Percentiles rank a stretch among this genome's conserved stretches.
Evolutionary conservation across 1,140 invertebrate genomes (phyloP).

Genomic region (Metaphire vulgaris): DNA sequence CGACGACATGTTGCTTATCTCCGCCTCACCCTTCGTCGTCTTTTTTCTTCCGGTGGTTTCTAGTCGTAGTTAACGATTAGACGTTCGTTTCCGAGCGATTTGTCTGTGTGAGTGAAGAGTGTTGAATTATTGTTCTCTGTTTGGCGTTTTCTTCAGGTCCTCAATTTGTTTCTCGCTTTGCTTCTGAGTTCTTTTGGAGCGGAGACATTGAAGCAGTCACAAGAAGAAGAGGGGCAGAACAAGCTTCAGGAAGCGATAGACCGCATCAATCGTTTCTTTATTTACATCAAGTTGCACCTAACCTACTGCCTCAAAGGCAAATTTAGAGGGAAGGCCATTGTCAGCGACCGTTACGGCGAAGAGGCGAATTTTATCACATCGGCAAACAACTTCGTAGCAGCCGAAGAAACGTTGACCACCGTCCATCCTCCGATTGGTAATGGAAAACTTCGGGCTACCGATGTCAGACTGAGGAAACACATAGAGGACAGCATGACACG

Average conservation of each 20-base stretch:
- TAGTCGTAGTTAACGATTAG: no score
- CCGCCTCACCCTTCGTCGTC: neutral
- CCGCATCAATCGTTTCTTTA: conserved; percentile 80
- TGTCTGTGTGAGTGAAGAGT: no score
- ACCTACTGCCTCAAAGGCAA: conserved; percentile 27
- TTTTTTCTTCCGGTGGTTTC: neutral
- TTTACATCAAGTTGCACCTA: conserved; percentile 66
- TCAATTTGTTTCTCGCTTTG: conserved; percentile 98
- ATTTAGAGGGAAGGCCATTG: conserved; percentile 1
- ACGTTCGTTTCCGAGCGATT: no score
- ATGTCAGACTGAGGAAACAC: neutral
- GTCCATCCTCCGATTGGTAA: neutral
- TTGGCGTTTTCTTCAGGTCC: no score
- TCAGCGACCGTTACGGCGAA: neutral
- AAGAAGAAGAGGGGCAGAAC: conserved; percentile 73
- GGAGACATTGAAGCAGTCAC: conserved; percentile 42
- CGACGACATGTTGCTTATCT: neutral
- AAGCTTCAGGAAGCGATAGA: conserved; percentile 95
- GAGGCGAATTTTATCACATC: neutral
- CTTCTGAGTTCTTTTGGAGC: conserved; percentile 96
- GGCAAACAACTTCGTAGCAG: neutral
- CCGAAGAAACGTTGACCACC: neutral
- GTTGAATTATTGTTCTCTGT: no score
- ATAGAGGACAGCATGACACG: no score
- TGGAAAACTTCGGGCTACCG: neutral